Percentiles rank a stretch among this genome's conserved stretches.
Evolutionary conservation across 2,113 vertebrate species (phyloP).

Genomic region (Cricetomys ansorgei): DNA sequence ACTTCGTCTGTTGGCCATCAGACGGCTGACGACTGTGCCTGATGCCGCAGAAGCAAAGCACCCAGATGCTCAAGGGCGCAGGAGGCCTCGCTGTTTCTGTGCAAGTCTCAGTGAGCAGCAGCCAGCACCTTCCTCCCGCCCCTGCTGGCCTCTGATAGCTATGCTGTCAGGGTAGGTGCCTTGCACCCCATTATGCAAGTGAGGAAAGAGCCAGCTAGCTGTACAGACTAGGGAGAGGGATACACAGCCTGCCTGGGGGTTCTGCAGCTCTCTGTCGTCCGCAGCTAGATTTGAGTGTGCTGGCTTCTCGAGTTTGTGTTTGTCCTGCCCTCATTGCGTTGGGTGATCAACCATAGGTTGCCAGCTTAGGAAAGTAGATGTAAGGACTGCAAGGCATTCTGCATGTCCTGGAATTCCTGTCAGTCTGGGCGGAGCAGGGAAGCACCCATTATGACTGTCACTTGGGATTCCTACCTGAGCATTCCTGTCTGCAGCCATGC

Average conservation of each 20-base stretch:
- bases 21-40: accelerated
- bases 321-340: accelerated
- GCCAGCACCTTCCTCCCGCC: accelerated
- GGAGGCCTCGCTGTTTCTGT: accelerated
- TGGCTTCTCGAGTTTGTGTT: accelerated
- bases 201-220: no score
- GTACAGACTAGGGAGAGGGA: not conserved
- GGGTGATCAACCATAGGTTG: accelerated
- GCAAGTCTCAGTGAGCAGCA: not conserved
- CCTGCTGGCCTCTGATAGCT: accelerated
- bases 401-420: not conserved
- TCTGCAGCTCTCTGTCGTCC: accelerated
- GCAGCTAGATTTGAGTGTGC: accelerated
- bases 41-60: not conserved
- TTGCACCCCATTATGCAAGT: accelerated
- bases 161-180: accelerated
- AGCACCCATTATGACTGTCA: not conserved
- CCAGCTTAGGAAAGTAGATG: accelerated
- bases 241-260: not conserved
- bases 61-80: accelerated
- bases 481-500: accelerated
- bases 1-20: accelerated
- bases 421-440: not conserved
- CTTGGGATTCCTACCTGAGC: accelerated
- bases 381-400: not conserved